A percentile compares a stretch with the other conserved stretches of the same genome.
Conservation (phyloP, 2,888 invertebrate genomes). For the Vannuccia rotundouncinata region DNA sequence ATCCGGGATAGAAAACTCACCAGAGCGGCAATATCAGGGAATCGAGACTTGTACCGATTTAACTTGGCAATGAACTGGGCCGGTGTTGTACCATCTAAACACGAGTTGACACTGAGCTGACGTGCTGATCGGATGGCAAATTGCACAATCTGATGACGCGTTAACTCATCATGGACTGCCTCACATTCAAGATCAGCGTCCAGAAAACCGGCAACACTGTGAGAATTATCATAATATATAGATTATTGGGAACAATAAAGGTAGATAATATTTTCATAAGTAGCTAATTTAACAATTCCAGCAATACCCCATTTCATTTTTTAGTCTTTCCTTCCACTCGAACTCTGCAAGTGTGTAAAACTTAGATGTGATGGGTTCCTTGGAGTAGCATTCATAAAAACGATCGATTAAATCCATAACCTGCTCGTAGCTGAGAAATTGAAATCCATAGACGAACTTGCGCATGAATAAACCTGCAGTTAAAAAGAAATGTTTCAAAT, state of each 20-base stretch:
- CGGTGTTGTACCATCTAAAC: neutral
- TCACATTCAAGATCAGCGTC: neutral
- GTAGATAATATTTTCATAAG: neutral
- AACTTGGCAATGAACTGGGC: neutral
- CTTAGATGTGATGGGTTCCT: neutral
- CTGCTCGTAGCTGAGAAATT: slow-evolving; percentile 2
- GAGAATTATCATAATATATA: neutral
- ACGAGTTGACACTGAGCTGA: neutral
- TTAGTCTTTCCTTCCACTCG: neutral
- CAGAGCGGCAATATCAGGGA: neutral
- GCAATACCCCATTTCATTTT: neutral
- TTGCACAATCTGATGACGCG: slow-evolving; percentile 5
- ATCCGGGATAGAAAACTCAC: too few species aligned
- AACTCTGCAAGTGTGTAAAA: neutral
- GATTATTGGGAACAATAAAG: neutral
- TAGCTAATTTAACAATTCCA: neutral
- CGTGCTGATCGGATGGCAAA: neutral
- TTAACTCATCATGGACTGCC: neutral
- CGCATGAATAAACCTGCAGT: neutral
- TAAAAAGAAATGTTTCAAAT: neutral
- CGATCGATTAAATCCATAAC: slow-evolving; percentile 1
- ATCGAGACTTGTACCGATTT: neutral
- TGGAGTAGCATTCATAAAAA: neutral
- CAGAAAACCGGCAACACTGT: neutral
- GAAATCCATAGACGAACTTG: slow-evolving; percentile 16